phyloP scores from a whole-genome alignment of 2,888 invertebrate genomes.

The Blomia tropicalis region DNA sequence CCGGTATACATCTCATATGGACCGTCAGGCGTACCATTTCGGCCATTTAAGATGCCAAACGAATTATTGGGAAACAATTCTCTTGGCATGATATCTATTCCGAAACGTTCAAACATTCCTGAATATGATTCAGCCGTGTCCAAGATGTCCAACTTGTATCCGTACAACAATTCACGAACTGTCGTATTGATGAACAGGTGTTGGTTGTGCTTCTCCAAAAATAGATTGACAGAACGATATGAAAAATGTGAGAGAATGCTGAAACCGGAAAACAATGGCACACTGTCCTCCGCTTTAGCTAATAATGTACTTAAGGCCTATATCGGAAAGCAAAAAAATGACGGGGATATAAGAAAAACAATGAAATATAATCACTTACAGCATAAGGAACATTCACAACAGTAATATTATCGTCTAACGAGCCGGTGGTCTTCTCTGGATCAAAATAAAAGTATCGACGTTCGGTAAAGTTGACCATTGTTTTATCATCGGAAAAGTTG shows the following conservation, averaged over 20 bases:
- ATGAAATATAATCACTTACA: too few species aligned
- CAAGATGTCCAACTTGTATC: slow-evolving; percentile 20
- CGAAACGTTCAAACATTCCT: slow-evolving; percentile 10
- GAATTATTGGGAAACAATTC: slow-evolving; percentile 25
- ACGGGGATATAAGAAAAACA: background rate
- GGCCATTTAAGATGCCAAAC: slow-evolving; percentile 25
- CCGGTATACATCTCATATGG: slow-evolving; percentile 27
- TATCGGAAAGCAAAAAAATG: too few species aligned
- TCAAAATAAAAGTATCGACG: slow-evolving; percentile 15
- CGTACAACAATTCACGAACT: slow-evolving; percentile 18
- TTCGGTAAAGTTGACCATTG: slow-evolving; percentile 24
- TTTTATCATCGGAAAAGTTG: slow-evolving; percentile 8
- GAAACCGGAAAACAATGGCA: background rate
- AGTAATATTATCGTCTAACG: slow-evolving; percentile 21
- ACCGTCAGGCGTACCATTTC: slow-evolving; percentile 24
- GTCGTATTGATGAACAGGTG: slow-evolving; percentile 24
- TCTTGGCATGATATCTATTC: slow-evolving; percentile 22
- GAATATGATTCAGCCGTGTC: slow-evolving; percentile 23
- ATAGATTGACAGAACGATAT: slow-evolving; percentile 17
- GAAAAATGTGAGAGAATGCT: slow-evolving; percentile 14
- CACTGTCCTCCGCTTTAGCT: background rate
- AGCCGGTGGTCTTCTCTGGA: background rate
- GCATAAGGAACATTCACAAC: slow-evolving; percentile 24
- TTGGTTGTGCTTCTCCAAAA: slow-evolving; percentile 21
- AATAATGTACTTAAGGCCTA: slow-evolving; percentile 20